A percentile compares a stretch with the other conserved stretches of the same genome.
Evolutionary conservation across 2,888 invertebrate species (phyloP).

Genomic region (Lymantria dispar): DNA sequence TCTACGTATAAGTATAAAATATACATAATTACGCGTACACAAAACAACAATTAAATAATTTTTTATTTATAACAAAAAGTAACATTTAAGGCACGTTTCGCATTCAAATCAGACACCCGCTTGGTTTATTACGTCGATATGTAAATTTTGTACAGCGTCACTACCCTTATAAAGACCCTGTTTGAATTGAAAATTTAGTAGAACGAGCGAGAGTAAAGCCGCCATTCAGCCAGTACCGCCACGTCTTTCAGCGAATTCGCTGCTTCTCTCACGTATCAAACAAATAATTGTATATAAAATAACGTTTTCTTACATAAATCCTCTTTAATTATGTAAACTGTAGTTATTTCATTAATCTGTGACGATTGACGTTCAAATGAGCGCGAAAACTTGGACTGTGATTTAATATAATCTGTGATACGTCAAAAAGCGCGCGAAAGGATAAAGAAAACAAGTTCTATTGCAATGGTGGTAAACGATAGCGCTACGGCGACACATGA

Average conservation of each 20-base stretch:
- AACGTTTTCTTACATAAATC: constrained; percentile 8
- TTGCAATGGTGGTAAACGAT: neutral
- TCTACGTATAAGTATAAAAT: neutral
- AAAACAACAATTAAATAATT: constrained; percentile 21
- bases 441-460: neutral
- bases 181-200: constrained; percentile 82
- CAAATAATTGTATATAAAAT: constrained; percentile 32
- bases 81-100: constrained; percentile 55
- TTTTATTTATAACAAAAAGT: constrained; percentile 42
- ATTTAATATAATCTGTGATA: constrained; percentile 17
- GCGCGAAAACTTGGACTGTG: constrained; percentile 8
- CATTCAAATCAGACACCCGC: constrained; percentile 76
- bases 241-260: constrained; percentile 79
- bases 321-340: constrained; percentile 7
- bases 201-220: constrained; percentile 70
- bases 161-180: constrained; percentile 82
- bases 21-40: constrained; percentile 1
- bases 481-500: neutral
- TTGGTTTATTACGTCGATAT: constrained; percentile 80
- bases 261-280: constrained; percentile 53
- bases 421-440: constrained; percentile 33
- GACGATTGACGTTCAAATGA: constrained; percentile 7
- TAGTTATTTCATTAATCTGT: constrained; percentile 11
- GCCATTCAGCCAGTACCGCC: constrained; percentile 71
- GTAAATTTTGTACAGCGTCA: constrained; percentile 81